Evolutionary conservation across 2,888 invertebrate genomes (phyloP), one percentile per base, ranked within the genome.

Genomic region (Xanthia icteritia): DNA sequence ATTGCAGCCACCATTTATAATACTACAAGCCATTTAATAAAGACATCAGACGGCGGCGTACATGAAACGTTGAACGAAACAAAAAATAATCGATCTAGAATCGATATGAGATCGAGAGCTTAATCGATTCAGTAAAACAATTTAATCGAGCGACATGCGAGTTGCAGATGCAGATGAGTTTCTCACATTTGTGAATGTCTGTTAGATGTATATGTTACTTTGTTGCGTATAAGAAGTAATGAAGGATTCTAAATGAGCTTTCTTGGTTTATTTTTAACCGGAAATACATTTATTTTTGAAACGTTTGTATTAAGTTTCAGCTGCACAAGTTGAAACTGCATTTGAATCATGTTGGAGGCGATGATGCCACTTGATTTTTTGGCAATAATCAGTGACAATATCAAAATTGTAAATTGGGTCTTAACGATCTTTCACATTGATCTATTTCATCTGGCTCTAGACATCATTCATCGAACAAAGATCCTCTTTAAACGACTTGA

Each of bases 71-170:
- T 83, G 87, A 89, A 88, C 85, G 87, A 85, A 91, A 93, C 90
- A 93, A 94, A 94, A 93, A 94, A 92, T 92, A 94, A 94, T 94
- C 93, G 94, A 93, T 93, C 88, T 91, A 92, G 89, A 92, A 93
- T 93, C 94, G 94, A 93, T 93, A 91, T 90, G 88, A 90, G 92
- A 93, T 91, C 92, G 91, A 92, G 91, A 90, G 89, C 93, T 94
- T 96, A 96, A 96, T 96, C 95, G 95, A 95, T 95, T 94, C 94
- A 91, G 94, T 91, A 92, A 95, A 95, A 95, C 95, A 94, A 95
- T 95, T 95, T 95, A 93, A 94, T 94, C 93, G 91, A 90, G 92
- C 90, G 90, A 93, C 92, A 92, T 91, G 92, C 92, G 89, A 90
- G 90, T 91, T 87, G 91, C 89, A 88, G 85, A 94, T 94, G 94